phyloP scores from a whole-genome alignment of 2,113 vertebrate genomes.

The Phyllostomus discolor region DNA sequence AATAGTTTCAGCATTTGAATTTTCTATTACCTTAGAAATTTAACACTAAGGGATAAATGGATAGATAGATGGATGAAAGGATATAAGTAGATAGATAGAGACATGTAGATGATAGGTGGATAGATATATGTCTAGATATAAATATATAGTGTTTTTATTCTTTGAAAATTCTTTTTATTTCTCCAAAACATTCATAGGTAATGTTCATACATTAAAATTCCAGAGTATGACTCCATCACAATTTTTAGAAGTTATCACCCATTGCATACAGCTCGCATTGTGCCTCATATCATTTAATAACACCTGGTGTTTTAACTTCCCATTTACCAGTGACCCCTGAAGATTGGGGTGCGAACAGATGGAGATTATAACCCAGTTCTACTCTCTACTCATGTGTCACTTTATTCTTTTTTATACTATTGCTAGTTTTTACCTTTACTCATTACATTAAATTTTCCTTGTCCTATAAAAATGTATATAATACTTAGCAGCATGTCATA shows the following conservation, averaged over 20 bases:
- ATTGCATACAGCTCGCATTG: neutral
- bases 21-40: neutral
- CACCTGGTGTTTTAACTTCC: neutral
- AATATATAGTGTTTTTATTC: neutral
- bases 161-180: neutral
- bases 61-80: too few relatives aligned
- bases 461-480: neutral
- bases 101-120: neutral
- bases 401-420: neutral
- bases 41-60: neutral
- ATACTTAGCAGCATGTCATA: neutral
- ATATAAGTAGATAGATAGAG: neutral
- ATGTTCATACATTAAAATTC: neutral
- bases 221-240: neutral
- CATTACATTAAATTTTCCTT: neutral
- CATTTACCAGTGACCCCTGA: neutral
- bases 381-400: neutral
- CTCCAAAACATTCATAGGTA: neutral
- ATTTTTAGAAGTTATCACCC: neutral
- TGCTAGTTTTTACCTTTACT: neutral
- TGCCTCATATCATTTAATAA: neutral
- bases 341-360: neutral
- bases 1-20: neutral
- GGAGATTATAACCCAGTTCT: neutral
- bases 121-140: neutral